These are phyloP conservation scores for Muscina levida DNA, from an alignment of 2,888 invertebrate species.

Conservation along the genomic window DNA sequence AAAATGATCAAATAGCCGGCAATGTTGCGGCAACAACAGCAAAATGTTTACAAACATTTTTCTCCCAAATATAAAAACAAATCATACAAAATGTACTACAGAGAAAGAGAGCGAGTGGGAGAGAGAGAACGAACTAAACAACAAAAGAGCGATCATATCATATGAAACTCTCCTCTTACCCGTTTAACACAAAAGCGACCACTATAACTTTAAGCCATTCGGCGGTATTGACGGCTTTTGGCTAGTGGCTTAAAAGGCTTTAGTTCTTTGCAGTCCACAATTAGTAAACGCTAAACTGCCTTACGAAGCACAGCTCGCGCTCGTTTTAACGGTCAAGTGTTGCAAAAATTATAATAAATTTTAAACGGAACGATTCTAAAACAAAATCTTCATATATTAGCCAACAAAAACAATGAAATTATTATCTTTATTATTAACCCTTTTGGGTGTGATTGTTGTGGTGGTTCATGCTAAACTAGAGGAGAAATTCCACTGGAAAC, in stretches of 20 bases:
- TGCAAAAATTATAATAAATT: background rate
- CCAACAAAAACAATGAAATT: constrained; percentile 50
- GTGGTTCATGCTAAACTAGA: constrained; percentile 81
- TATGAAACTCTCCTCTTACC: too few relatives aligned
- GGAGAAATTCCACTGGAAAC: constrained; percentile 86
- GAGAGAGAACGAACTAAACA: too few relatives aligned
- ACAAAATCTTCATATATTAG: background rate
- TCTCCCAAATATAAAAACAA: too few relatives aligned
- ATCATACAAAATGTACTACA: too few relatives aligned
- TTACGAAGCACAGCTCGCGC: background rate
- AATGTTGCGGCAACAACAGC: too few relatives aligned
- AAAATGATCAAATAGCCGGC: too few relatives aligned
- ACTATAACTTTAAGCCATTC: too few relatives aligned
- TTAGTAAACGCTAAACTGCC: constrained; percentile 4
- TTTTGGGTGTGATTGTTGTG: constrained; percentile 24
- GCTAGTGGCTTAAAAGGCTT: constrained; percentile 58
- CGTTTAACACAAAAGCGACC: too few relatives aligned
- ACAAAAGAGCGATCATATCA: too few relatives aligned
- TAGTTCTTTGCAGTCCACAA: background rate
- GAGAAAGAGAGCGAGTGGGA: too few relatives aligned
- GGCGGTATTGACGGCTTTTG: too few relatives aligned
- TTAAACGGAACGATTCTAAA: background rate
- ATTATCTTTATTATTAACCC: constrained; percentile 26
- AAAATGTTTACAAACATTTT: too few relatives aligned
- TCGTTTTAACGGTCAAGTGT: background rate